Conservation (phyloP, 2,888 invertebrate genomes). For the Epistrophe grossulariae region DNA sequence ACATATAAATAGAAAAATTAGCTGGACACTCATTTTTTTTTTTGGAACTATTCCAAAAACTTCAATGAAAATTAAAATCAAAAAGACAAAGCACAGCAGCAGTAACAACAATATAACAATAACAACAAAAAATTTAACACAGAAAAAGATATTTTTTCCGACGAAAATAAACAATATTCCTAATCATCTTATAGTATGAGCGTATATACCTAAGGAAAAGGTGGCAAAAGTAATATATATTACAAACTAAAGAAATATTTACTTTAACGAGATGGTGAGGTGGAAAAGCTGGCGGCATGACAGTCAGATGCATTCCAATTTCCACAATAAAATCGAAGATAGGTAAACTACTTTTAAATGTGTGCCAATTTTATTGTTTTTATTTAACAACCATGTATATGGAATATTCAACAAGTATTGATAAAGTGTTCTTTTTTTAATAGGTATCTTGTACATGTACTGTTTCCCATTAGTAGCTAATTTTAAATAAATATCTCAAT, state of each 20-base stretch:
- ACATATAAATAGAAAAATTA: conserved; percentile 2
- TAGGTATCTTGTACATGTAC: neutral
- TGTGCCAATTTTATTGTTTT: conserved; percentile 4
- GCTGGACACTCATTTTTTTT: conserved; percentile 28
- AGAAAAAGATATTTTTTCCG: neutral
- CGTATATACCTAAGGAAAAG: neutral
- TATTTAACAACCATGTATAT: neutral
- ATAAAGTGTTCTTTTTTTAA: neutral
- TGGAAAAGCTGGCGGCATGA: neutral
- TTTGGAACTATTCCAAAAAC: conserved; percentile 49
- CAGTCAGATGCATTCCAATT: neutral
- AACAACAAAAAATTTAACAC: neutral
- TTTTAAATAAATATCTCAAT: neutral
- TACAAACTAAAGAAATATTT: conserved; percentile 8
- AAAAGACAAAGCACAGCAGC: neutral
- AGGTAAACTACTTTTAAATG: neutral
- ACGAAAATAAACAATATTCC: neutral
- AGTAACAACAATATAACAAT: neutral
- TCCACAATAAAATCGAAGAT: neutral
- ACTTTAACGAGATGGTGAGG: neutral
- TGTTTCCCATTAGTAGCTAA: neutral
- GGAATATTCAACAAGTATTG: neutral
- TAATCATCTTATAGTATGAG: neutral
- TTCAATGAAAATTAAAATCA: conserved; percentile 9
- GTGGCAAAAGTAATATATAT: neutral